Evolutionary conservation across 1,140 invertebrate species (phyloP).

Genomic region (Onthophagus taurus): DNA sequence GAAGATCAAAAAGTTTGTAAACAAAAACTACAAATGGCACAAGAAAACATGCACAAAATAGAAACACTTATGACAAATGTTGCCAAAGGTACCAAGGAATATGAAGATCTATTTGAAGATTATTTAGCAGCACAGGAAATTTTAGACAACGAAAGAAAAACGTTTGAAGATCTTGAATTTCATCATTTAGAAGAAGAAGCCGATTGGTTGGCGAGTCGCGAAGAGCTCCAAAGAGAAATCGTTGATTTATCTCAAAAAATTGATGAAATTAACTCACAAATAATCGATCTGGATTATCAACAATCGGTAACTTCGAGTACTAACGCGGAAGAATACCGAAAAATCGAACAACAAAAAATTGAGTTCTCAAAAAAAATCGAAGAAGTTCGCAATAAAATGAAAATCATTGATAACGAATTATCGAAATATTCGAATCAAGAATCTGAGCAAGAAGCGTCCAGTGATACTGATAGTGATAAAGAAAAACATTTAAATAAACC

Average conservation of each 20-base stretch:
- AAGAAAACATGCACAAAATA: conserved; percentile 43
- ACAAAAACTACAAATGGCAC: conserved; percentile 46
- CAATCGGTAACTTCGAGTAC: conserved; percentile 35
- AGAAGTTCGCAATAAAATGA: conserved; percentile 26
- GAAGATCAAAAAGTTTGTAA: conserved; percentile 48
- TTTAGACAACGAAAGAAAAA: conserved; percentile 63
- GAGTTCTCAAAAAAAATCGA: conserved; percentile 30
- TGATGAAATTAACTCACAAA: conserved; percentile 49
- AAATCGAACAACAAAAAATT: conserved; percentile 30
- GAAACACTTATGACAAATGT: conserved; percentile 37
- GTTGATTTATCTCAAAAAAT: conserved; percentile 55
- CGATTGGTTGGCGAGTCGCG: conserved; percentile 66
- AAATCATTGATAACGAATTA: conserved; percentile 28
- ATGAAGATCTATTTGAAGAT: conserved; percentile 48
- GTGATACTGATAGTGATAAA: conserved; percentile 34
- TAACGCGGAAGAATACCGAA: conserved; percentile 31
- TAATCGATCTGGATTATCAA: conserved; percentile 58
- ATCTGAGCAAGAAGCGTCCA: conserved; percentile 33
- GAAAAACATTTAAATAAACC: conserved; percentile 25
- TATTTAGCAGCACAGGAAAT: conserved; percentile 54
- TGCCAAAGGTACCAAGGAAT: conserved; percentile 38
- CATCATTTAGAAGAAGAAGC: conserved; percentile 87
- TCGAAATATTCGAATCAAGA: conserved; percentile 25
- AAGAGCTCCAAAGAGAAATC: conserved; percentile 71
- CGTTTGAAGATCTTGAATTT: conserved; percentile 89